These are phyloP conservation scores for Sphyrna mokarran DNA, from an alignment of 2,113 vertebrate genomes.

Conservation along the genomic window DNA sequence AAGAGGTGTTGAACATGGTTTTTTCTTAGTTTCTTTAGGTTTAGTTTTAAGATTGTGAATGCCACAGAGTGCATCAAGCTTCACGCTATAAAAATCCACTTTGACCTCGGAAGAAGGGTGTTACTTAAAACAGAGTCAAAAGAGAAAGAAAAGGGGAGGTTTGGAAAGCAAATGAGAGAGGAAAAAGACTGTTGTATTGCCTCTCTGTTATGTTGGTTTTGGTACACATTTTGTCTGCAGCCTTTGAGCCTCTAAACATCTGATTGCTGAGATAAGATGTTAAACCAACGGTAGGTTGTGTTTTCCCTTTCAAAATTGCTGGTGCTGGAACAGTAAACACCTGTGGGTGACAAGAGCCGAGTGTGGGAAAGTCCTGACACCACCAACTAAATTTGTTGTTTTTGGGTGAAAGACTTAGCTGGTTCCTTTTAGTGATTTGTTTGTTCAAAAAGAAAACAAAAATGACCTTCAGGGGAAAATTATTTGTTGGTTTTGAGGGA, in stretches of 20 bases:
- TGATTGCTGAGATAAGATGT: conserved; percentile 34
- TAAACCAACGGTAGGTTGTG: conserved; percentile 27
- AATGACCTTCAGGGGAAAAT: conserved; percentile 57
- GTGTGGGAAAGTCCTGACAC: conserved; percentile 64
- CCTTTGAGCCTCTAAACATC: conserved; percentile 27
- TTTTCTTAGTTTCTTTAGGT: background rate
- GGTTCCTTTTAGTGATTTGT: conserved; percentile 58
- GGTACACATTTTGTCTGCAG: conserved; percentile 27
- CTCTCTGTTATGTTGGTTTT: conserved; percentile 4
- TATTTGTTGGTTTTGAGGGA: conserved; percentile 63
- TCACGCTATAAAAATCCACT: background rate
- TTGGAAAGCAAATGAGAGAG: background rate
- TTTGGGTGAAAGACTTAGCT: conserved; percentile 60
- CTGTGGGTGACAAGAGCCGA: conserved; percentile 50
- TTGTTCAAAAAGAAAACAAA: conserved; percentile 65
- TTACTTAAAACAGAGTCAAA: background rate
- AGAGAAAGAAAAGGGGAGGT: background rate
- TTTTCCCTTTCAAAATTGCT: conserved; percentile 39
- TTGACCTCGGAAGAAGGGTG: background rate
- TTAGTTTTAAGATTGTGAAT: background rate
- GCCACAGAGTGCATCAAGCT: background rate
- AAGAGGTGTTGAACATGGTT: conserved; percentile 53
- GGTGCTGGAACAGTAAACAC: conserved; percentile 47
- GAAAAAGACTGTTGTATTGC: background rate
- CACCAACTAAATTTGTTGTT: conserved; percentile 64